phyloP scores from a whole-genome alignment of 2,888 invertebrate genomes.

The Papilio protenor region DNA sequence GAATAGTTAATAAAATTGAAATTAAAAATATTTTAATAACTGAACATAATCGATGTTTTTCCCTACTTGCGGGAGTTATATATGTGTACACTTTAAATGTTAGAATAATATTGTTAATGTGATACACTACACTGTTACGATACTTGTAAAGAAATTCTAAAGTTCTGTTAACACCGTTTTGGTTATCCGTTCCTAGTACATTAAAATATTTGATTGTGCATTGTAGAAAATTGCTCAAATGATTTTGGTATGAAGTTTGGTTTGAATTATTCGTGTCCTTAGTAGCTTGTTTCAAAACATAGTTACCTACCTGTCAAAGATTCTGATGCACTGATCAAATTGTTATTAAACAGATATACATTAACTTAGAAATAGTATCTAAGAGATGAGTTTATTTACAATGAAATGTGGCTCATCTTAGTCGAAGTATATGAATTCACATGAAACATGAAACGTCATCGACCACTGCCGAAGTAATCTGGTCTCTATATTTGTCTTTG shows the following conservation, averaged over 20 bases:
- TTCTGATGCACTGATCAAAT: slow-evolving; percentile 52
- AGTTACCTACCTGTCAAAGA: slow-evolving; percentile 69
- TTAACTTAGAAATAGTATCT: slow-evolving; percentile 31
- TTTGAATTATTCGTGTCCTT: neutral
- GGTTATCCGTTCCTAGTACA: slow-evolving; percentile 77
- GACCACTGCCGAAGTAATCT: neutral
- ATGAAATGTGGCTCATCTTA: slow-evolving; percentile 26
- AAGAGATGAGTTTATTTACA: slow-evolving; percentile 37
- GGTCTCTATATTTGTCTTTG: neutral
- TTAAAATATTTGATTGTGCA: slow-evolving; percentile 67
- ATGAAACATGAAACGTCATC: slow-evolving; percentile 38
- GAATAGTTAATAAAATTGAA: slow-evolving; percentile 74
- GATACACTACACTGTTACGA: slow-evolving; percentile 75
- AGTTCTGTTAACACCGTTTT: slow-evolving; percentile 68
- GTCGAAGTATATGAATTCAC: slow-evolving; percentile 28
- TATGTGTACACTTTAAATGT: slow-evolving; percentile 76
- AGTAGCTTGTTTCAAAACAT: slow-evolving; percentile 41
- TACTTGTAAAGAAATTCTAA: slow-evolving; percentile 70
- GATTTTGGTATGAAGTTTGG: slow-evolving; percentile 55
- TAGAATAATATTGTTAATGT: slow-evolving; percentile 75
- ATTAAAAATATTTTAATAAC: slow-evolving; percentile 81
- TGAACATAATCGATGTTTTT: slow-evolving; percentile 76
- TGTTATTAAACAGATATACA: slow-evolving; percentile 43
- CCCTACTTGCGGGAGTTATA: slow-evolving; percentile 69
- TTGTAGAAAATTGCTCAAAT: slow-evolving; percentile 80